Conservation (phyloP, 2,888 invertebrate genomes). For the Heliconius hortense region DNA sequence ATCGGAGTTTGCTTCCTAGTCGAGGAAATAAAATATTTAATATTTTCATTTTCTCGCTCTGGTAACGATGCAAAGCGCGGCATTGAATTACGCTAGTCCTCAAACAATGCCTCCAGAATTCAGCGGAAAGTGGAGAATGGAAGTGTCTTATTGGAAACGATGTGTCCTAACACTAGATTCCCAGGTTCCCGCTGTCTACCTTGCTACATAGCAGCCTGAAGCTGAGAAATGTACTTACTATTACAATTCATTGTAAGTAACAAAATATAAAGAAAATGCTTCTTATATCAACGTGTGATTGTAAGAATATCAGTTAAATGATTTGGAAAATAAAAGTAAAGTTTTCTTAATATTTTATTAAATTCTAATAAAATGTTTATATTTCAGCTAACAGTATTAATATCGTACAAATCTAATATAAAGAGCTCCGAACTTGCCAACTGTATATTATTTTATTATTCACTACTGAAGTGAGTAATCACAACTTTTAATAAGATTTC, state of each 20-base stretch:
- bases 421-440: slow-evolving; percentile 3
- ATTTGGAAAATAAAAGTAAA: background rate
- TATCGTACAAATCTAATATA: slow-evolving; percentile 18
- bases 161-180: too few relatives aligned
- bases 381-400: slow-evolving; percentile 3
- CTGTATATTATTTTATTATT: slow-evolving; percentile 16
- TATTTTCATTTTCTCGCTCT: background rate
- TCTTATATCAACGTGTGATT: background rate
- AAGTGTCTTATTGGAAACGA: background rate
- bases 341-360: background rate
- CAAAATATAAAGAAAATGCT: background rate
- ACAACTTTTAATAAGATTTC: background rate
- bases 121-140: background rate
- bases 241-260: background rate
- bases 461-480: slow-evolving; percentile 4
- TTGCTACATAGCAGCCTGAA: background rate
- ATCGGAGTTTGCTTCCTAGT: background rate
- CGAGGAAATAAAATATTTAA: background rate
- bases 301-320: background rate
- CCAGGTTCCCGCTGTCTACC: background rate
- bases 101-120: background rate
- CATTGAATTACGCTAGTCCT: background rate
- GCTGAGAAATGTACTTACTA: background rate
- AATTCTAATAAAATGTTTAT: background rate
- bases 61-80: background rate